Conservation (phyloP, 2,113 vertebrate species). For the Albula glossodonta region DNA sequence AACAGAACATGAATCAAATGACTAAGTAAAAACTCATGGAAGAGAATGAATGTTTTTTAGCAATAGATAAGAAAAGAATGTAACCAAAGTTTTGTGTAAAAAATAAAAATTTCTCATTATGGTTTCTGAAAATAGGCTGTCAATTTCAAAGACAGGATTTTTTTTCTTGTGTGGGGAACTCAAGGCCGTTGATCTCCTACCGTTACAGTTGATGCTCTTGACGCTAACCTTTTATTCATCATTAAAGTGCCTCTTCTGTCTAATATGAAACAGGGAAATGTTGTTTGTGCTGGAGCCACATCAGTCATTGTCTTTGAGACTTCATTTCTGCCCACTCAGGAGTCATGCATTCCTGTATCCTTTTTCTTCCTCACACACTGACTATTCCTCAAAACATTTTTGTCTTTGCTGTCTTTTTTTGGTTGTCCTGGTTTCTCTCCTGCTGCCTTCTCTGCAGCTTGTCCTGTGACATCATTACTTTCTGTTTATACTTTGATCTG, state of each 20-base stretch:
- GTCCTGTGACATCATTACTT: not conserved
- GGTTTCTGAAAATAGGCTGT: not conserved
- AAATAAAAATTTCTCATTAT: not conserved
- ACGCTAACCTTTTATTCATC: not conserved
- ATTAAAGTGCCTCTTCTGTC: not conserved
- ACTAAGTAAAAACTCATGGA: not conserved
- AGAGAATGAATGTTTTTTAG: not conserved
- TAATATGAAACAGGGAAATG: not conserved
- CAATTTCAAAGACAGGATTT: not conserved
- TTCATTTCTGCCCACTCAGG: not conserved
- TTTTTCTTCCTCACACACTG: not conserved
- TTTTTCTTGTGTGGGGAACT: conserved; percentile 9
- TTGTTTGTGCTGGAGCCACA: not conserved
- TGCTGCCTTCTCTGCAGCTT: not conserved
- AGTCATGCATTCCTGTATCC: not conserved
- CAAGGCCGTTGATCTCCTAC: not conserved
- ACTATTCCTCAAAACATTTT: not conserved
- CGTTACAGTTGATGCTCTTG: not conserved
- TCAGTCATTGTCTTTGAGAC: not conserved
- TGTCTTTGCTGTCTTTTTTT: not conserved
- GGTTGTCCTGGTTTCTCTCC: conserved; percentile 11
- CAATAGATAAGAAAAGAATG: conserved; percentile 2
- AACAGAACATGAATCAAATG: conserved; percentile 3
- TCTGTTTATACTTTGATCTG: not conserved
- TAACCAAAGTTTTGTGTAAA: not conserved